These are phyloP conservation scores for Buceros bicornis DNA, from an alignment of 2,797 vertebrate species.

Conservation along the genomic window DNA sequence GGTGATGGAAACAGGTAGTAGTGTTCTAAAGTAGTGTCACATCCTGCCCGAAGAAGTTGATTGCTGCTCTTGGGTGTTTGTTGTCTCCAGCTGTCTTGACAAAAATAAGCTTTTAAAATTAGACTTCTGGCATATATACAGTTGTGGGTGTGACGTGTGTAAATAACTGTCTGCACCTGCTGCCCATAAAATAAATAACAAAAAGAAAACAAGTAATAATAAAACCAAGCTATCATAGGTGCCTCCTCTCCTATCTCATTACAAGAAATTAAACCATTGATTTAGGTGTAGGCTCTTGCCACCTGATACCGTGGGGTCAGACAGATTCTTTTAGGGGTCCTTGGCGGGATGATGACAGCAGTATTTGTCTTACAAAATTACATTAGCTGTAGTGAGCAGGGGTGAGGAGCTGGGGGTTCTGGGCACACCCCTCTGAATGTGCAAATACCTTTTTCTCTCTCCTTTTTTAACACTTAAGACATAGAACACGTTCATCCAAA, in stretches of 20 bases:
- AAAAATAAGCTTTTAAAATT: slow-evolving; percentile 62
- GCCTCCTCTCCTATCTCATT: background rate
- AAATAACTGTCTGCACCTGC: background rate
- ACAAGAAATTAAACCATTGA: background rate
- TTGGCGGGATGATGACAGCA: too few species aligned
- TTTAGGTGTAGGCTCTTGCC: background rate
- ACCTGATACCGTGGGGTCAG: rapidly evolving
- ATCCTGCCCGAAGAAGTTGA: background rate
- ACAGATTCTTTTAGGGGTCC: background rate
- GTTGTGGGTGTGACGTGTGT: background rate
- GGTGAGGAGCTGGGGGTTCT: background rate
- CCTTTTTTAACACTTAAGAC: background rate
- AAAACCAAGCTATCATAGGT: background rate
- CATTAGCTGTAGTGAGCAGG: background rate
- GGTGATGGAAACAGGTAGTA: background rate
- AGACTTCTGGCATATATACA: background rate
- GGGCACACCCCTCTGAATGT: background rate
- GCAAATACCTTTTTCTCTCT: background rate
- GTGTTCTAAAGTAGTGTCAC: background rate
- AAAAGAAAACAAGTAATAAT: too few species aligned
- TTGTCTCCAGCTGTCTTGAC: background rate
- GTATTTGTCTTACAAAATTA: background rate
- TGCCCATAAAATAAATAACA: background rate
- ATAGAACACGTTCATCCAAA: background rate
- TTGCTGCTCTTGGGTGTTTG: background rate